A percentile compares a stretch with the other conserved stretches of the same genome.
Conservation (phyloP, 1,140 invertebrate species). For the Heliconius himera region DNA sequence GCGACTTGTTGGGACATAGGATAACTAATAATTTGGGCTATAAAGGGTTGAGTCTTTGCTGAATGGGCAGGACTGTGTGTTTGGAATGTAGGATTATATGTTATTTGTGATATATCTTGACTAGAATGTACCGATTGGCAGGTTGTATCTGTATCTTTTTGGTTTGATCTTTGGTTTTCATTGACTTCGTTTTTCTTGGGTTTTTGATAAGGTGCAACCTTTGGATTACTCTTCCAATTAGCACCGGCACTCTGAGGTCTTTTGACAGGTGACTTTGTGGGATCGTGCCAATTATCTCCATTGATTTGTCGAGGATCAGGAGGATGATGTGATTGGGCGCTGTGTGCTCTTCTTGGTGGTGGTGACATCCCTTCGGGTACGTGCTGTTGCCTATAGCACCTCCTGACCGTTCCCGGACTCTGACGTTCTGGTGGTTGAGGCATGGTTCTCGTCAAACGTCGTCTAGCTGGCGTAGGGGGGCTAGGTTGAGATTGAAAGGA, state of each 20-base stretch:
- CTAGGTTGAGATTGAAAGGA: constrained; percentile 64
- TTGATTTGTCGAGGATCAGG: constrained; percentile 58
- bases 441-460: constrained; percentile 57
- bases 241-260: constrained; percentile 71
- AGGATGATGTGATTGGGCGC: constrained; percentile 67
- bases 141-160: constrained; percentile 61
- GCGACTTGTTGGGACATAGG: constrained; percentile 77
- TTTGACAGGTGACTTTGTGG: constrained; percentile 73
- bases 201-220: constrained; percentile 74
- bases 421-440: constrained; percentile 65
- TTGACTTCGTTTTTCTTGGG: constrained; percentile 71
- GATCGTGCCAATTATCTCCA: constrained; percentile 71
- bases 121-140: constrained; percentile 46
- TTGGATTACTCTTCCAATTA: constrained; percentile 76
- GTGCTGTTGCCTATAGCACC: constrained; percentile 66
- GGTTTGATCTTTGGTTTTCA: constrained; percentile 64
- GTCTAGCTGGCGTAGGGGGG: constrained; percentile 66
- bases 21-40: constrained; percentile 78
- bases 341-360: constrained; percentile 65
- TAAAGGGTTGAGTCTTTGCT: constrained; percentile 71
- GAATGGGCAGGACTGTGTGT: constrained; percentile 78
- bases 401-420: constrained; percentile 55
- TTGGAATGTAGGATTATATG: constrained; percentile 81
- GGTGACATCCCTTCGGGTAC: constrained; percentile 71
- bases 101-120: constrained; percentile 76